Percentiles rank a stretch among this genome's conserved stretches.
phyloP scores from a whole-genome alignment of 1,140 invertebrate species.

The Oryzaephilus surinamensis region DNA sequence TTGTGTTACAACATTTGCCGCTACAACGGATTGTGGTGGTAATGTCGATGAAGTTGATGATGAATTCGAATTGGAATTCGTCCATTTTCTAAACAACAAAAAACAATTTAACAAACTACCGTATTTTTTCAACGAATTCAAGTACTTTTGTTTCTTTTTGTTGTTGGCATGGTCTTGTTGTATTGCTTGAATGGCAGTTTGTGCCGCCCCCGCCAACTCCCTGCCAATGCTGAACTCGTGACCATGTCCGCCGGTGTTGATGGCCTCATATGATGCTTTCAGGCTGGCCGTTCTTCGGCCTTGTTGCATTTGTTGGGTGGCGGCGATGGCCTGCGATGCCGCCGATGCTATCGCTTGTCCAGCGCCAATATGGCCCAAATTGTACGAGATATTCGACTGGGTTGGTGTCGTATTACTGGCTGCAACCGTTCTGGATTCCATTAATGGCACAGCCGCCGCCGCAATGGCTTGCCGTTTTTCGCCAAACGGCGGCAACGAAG shows the following conservation, averaged over 20 bases:
- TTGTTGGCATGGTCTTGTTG: constrained; percentile 45
- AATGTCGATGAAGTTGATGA: constrained; percentile 16
- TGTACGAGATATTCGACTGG: constrained; percentile 36
- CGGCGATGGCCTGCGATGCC: constrained; percentile 91
- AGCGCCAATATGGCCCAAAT: constrained; percentile 52
- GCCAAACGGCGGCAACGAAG: constrained; percentile 26
- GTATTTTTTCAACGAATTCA: constrained; percentile 2
- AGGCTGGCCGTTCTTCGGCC: constrained; percentile 86
- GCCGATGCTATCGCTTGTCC: constrained; percentile 88
- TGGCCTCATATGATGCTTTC: constrained; percentile 89
- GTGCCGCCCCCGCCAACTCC: constrained; percentile 64
- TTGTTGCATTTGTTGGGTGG: constrained; percentile 94
- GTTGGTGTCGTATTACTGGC: constrained; percentile 21
- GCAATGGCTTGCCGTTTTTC: constrained; percentile 38
- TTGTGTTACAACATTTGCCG: constrained; percentile 9
- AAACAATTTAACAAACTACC: constrained; percentile 3
- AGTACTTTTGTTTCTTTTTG: constrained; percentile 56
- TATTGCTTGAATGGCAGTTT: constrained; percentile 65
- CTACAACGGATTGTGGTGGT: constrained; percentile 14
- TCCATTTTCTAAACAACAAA: constrained; percentile 18
- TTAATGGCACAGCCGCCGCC: constrained; percentile 16
- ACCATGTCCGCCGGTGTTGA: constrained; percentile 49
- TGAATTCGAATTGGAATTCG: constrained; percentile 14
- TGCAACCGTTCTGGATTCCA: constrained; percentile 14
- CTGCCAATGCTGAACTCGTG: constrained; percentile 46